phyloP scores from a whole-genome alignment of 2,888 invertebrate genomes.

The Slavum lentiscoides region DNA sequence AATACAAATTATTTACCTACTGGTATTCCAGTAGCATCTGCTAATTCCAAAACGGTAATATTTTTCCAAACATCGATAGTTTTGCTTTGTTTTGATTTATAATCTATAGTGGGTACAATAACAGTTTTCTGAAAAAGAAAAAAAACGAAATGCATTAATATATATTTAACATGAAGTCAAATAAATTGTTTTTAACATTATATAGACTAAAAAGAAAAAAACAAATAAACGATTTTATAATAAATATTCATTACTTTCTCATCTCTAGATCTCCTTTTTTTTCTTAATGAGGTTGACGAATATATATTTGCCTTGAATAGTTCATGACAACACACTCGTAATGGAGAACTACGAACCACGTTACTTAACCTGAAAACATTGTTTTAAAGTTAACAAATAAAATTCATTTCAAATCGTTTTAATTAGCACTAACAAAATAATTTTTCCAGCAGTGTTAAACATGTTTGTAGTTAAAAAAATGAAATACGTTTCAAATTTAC shows the following conservation, averaged over 20 bases:
- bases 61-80: constrained; percentile 76
- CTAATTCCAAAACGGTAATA: constrained; percentile 79
- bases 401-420: background rate
- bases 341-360: background rate
- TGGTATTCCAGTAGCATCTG: constrained; percentile 67
- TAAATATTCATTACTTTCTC: constrained; percentile 36
- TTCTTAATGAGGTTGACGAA: constrained; percentile 26
- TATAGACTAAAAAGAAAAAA: no score
- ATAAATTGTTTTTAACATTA: no score
- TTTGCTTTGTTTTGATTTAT: constrained; percentile 56
- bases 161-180: no score
- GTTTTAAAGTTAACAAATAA: background rate
- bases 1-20: constrained; percentile 62
- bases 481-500: background rate
- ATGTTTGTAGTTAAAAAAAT: constrained; percentile 3
- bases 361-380: constrained; percentile 29
- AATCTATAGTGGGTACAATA: constrained; percentile 2
- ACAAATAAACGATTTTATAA: no score
- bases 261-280: constrained; percentile 49
- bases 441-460: constrained; percentile 12
- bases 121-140: constrained; percentile 22
- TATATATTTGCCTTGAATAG: constrained; percentile 41
- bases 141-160: background rate
- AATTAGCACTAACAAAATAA: constrained; percentile 12
- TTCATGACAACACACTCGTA: constrained; percentile 18